Base-by-base conservation (phyloP, 2,888 invertebrate species). In the Gymnoscelis rufifasciata region DNA sequence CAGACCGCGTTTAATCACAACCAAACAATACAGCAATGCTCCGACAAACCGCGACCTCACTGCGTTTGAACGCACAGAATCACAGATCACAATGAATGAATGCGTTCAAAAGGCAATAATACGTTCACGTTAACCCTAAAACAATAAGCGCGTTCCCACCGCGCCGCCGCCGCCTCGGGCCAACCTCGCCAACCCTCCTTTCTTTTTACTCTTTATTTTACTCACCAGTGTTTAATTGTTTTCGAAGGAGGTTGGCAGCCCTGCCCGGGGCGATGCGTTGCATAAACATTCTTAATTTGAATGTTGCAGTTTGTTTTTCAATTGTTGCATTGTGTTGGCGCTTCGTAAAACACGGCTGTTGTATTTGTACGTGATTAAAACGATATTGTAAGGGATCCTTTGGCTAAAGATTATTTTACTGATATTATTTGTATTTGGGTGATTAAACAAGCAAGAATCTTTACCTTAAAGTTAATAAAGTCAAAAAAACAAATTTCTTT, bases 171-270 rank as follows among this genome's bases (percentile, higher is more conserved):
- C 76, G 77, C 83, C 78, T 73, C 72, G 60, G 73, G 76, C 73
- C 63, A 58, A 52, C 66, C 69, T 8, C 15, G 30, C 39, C 38
- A 11, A 44, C 26, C 48, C 44, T 42, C 37, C 13, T 2, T 7
- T 24, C 19, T 19, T 19, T 42, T 59, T 66, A 70, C 64, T 66
- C 68, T 70, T 72, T 63, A 59, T 47, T 68, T 74, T 69, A 73
- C 35, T 35, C 19, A 35, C 35, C 71, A 65, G 65, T 66, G 67
- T 66, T 70, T 83, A 83, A 84, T 87, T 84, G 84, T 86, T 86
- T 80, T 78, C 64, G 67, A 77, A 75, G 67, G 77, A 83, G 83
- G 81, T 68, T 71, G 77, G 73, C 71, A 66, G 75, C 62, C 60
- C 64, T 62, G 78, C 83, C 84, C 73, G 83, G 77, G 76, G 59